Percentiles rank a stretch among this genome's conserved stretches.
These are phyloP conservation scores for Cataglyphis hispanica DNA, from an alignment of 1,140 invertebrate species.

Conservation along the genomic window DNA sequence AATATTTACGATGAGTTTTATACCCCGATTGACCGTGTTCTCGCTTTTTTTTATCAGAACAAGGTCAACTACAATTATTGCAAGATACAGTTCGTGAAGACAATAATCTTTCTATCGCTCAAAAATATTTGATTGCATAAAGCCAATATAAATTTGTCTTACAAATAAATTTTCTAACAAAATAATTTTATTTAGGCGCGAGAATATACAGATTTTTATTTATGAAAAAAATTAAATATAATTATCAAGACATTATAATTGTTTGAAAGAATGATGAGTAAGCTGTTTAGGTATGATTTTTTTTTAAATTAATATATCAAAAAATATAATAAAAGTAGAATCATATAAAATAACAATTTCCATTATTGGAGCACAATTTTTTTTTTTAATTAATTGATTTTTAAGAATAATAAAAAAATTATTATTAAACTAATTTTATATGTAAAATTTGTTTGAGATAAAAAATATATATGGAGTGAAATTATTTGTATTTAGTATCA, in stretches of 20 bases:
- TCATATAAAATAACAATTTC: not conserved
- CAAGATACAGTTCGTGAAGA: not conserved
- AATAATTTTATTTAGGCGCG: not conserved
- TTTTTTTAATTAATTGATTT: not conserved
- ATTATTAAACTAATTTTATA: not conserved
- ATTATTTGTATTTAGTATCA: slow-evolving; percentile 6
- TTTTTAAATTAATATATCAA: slow-evolving; percentile 24
- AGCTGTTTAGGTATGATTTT: no score
- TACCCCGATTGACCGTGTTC: not conserved
- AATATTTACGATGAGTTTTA: not conserved
- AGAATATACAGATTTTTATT: not conserved
- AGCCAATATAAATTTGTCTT: not conserved
- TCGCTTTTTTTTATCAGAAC: slow-evolving; percentile 2
- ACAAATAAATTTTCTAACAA: no score
- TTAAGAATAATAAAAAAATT: not conserved
- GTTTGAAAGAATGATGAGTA: not conserved
- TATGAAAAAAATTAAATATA: not conserved
- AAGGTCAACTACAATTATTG: slow-evolving; percentile 3
- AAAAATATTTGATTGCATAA: not conserved
- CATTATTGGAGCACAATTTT: not conserved
- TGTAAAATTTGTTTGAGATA: not conserved
- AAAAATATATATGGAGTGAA: not conserved
- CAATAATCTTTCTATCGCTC: not conserved
- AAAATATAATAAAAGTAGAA: not conserved
- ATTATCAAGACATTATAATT: not conserved